Evolutionary conservation across 2,888 invertebrate genomes (phyloP).

Genomic region (Junonia oenone): DNA sequence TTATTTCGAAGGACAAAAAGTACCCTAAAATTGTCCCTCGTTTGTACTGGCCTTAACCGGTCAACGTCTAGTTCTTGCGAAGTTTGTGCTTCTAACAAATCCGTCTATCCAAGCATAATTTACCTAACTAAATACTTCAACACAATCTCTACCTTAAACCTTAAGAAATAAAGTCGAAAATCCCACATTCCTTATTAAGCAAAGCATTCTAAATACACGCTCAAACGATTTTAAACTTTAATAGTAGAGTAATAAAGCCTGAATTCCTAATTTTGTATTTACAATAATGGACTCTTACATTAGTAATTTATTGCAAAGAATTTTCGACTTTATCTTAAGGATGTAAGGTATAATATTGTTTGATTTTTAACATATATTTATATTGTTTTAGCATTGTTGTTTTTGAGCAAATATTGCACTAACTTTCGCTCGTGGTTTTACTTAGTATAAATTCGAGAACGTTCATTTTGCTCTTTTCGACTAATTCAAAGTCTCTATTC

Average conservation of each 20-base stretch:
- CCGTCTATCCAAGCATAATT: background rate
- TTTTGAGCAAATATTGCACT: background rate
- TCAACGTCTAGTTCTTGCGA: conserved; percentile 2
- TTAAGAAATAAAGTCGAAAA: background rate
- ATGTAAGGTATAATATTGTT: background rate
- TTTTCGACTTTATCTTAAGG: background rate
- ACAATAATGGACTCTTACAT: background rate
- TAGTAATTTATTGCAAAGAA: background rate
- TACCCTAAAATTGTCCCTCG: too few species aligned
- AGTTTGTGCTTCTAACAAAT: background rate
- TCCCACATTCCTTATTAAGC: background rate
- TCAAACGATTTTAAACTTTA: background rate
- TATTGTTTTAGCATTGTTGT: conserved; percentile 1
- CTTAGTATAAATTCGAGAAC: background rate
- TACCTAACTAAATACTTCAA: background rate
- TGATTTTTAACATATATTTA: background rate
- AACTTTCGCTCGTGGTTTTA: background rate
- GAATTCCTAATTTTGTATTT: background rate
- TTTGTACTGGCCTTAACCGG: too few species aligned
- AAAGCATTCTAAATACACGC: background rate
- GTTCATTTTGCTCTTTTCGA: too few species aligned
- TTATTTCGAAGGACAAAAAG: too few species aligned
- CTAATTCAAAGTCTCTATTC: too few species aligned
- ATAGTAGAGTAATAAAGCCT: background rate
- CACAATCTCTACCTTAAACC: background rate